A percentile compares a stretch with the other conserved stretches of the same genome.
Conservation (phyloP, 2,797 vertebrate genomes). For the Parambassis ranga region DNA sequence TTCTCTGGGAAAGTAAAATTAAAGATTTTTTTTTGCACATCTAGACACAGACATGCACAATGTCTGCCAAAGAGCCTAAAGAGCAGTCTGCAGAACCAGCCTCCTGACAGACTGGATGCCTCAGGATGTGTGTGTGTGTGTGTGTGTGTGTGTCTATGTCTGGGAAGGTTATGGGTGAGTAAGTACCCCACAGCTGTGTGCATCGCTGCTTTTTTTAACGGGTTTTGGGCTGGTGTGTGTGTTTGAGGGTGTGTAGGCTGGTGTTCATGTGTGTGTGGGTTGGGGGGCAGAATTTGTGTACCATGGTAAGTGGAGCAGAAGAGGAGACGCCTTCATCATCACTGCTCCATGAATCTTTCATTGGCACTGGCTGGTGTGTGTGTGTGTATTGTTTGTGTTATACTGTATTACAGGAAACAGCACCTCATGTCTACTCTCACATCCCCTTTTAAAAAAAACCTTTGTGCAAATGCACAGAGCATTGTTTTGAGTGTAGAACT, state of each 20-base stretch:
- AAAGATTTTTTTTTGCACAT: constrained; percentile 9
- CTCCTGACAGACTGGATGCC: constrained; percentile 42
- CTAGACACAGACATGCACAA: neutral
- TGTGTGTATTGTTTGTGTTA: constrained; percentile 15
- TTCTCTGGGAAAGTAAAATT: constrained; percentile 24
- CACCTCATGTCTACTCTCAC: constrained; percentile 3
- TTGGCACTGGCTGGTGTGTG: constrained; percentile 33
- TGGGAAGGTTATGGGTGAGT: constrained; percentile 63
- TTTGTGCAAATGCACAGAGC: too few species aligned
- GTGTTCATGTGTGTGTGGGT: constrained; percentile 13
- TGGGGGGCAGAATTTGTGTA: constrained; percentile 49
- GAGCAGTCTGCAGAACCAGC: constrained; percentile 46
- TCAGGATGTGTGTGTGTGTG: constrained; percentile 12
- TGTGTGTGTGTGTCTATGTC: constrained; percentile 6
- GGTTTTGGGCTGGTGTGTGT: constrained; percentile 1
- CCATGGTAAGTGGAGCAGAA: constrained; percentile 71
- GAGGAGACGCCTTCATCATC: constrained; percentile 62
- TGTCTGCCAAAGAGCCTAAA: constrained; percentile 36
- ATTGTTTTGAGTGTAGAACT: too few species aligned
- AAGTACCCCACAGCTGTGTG: constrained; percentile 57
- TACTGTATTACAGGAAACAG: constrained; percentile 2
- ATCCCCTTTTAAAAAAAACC: too few species aligned
- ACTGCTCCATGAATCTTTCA: constrained; percentile 69
- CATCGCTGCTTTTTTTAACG: constrained; percentile 49
- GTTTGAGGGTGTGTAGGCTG: neutral